Base-by-base conservation (phyloP, 1,140 invertebrate species). In the Acyrthosiphon pisum region DNA sequence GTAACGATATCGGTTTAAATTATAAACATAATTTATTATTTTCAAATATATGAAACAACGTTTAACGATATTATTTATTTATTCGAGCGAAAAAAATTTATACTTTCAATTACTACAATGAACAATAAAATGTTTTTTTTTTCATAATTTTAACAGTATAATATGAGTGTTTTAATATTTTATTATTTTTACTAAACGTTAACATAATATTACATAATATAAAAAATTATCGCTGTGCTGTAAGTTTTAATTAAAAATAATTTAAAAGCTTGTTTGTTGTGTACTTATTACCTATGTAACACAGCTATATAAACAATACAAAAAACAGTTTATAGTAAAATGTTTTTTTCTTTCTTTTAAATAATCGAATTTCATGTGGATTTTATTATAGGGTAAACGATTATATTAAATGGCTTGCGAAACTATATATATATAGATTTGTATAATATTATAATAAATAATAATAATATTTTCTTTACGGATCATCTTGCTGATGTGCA, bases 11-110 rank as follows among this genome's bases (percentile, higher is more conserved):
- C 9, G 88, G 48, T 89, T 89, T 41, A 53, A 89, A 89, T 35
- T 89, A 53, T 56, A 56, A 56, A 89, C n/a, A 35, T n/a, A 88
- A 88, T 88, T 89, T 56, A 89, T 89, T 37, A 89, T 89, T 56
- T 89, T 53, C n/a, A 53, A 89, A 89, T 89, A 89, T 50, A 35
- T 76, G 23, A 44, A 37, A 89, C n/a, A 46, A 53, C 86, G 46
- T 88, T 76, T n/a, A 76, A n/a, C 7, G 14, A 76, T 76, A 76
- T n/a, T 35, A 76, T 76, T 76, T 76, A 76, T 76, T 76, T 76
- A 76, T 76, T 76, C 60, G 60, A n/a, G 60, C 4, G 60, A 35
- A 76, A 76, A 76, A n/a, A 76, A n/a, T 6, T 20, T 76, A 76
- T 76, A 76, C n/a, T 76, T 76, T 76, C n/a, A n/a, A n/a, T 76